phyloP scores from a whole-genome alignment of 2,113 vertebrate species.

The Grus americana region DNA sequence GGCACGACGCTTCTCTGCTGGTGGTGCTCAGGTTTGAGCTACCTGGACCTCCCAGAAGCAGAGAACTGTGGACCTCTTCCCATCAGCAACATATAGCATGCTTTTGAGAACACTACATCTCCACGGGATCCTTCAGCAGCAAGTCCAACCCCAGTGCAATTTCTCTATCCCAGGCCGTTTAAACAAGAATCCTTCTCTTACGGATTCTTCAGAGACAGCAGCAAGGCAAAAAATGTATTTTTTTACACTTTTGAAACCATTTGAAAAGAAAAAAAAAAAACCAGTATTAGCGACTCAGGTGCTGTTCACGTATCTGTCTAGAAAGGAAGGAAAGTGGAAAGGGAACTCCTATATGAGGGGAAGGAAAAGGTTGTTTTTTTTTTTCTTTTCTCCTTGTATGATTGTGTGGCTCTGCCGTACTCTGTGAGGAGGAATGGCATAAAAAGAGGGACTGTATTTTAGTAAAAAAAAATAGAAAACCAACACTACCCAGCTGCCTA shows the following conservation, averaged over 20 bases:
- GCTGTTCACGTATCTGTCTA: not conserved
- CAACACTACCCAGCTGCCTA: not conserved
- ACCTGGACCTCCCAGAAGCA: not conserved
- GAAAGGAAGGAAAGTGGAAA: not conserved
- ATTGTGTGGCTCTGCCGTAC: not conserved
- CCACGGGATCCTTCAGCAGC: not conserved
- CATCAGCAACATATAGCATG: fast-evolving
- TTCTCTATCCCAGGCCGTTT: not conserved
- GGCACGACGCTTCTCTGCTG: not conserved
- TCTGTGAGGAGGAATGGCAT: not conserved
- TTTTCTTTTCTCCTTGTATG: not conserved
- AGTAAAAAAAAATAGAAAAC: not conserved
- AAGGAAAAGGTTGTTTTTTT: not conserved
- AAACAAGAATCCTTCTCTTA: not conserved
- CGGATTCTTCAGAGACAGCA: not conserved
- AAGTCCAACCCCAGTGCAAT: not conserved
- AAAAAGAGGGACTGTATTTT: not conserved
- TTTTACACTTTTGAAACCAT: not conserved
- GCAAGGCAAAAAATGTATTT: not conserved
- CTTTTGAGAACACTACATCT: not conserved
- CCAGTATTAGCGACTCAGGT: not conserved
- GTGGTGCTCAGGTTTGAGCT: not conserved
- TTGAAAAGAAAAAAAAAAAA: not conserved
- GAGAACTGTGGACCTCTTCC: not conserved
- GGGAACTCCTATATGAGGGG: not conserved